These are phyloP conservation scores for Penaeus monodon DNA, from an alignment of 2,888 invertebrate genomes.

Conservation along the genomic window DNA sequence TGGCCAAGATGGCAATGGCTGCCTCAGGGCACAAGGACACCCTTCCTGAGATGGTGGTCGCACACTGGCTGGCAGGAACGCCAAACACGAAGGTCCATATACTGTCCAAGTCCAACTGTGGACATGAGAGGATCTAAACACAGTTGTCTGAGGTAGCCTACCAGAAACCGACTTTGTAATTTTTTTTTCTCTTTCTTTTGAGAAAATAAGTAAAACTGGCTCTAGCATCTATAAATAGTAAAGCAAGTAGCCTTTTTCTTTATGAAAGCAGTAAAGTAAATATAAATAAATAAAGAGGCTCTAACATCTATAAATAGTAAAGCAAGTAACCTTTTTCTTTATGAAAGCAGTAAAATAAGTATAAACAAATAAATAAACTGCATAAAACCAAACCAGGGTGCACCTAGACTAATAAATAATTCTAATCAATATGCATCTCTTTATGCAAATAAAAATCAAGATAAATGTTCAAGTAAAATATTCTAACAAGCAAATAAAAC, in stretches of 20 bases:
- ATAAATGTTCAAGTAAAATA: too few species aligned
- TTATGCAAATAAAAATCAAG: too few species aligned
- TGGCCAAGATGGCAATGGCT: constrained; percentile 85
- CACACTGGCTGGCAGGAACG: constrained; percentile 69
- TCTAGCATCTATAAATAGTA: not conserved
- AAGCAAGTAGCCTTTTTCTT: not conserved
- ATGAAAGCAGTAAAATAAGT: not conserved
- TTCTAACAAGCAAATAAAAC: too few species aligned
- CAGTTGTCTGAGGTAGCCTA: not conserved
- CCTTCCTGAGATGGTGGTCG: constrained; percentile 68
- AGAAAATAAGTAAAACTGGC: not conserved
- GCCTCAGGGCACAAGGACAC: constrained; percentile 91
- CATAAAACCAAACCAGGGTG: too few species aligned
- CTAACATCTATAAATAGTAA: too few species aligned
- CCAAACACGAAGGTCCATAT: constrained; percentile 97
- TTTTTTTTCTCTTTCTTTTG: too few species aligned
- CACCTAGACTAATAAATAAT: too few species aligned
- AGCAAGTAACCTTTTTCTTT: too few species aligned
- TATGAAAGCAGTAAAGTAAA: too few species aligned
- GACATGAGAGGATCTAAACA: not conserved
- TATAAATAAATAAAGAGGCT: too few species aligned
- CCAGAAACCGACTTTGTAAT: not conserved
- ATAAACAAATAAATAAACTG: too few species aligned
- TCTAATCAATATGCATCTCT: too few species aligned
- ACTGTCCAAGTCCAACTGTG: constrained; percentile 79